Evolutionary conservation across 2,888 invertebrate genomes (phyloP), one percentile per base, ranked within the genome.

Genomic region (Dorcus hopei): DNA sequence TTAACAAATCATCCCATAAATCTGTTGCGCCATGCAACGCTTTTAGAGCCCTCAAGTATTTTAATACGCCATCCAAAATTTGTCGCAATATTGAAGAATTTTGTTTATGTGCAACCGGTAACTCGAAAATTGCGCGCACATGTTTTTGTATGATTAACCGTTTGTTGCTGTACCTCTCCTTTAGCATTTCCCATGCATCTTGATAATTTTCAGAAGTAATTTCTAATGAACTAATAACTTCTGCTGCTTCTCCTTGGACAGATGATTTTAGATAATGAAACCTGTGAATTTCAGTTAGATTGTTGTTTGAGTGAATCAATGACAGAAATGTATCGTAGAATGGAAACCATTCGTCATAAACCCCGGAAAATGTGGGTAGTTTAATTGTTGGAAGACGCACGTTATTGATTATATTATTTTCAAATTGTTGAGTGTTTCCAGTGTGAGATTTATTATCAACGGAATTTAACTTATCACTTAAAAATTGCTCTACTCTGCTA

Each of bases 81-180:
- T 53, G 41, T 42, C 58, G 49, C 0, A 61, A 38, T 9, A 47
- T 16, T 2, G 3, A n/a, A 14, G 49, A 45, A 14, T 52, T 33
- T 45, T 54, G 55, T 14, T 26, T 48, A n/a, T 38, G 39, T 9
- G 52, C 38, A 8, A 5, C 3, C n/a, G 52, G 49, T 11, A 55
- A 8, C 2, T 54, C 38, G 9, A 66, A 66, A 38, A 68, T 53
- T 8, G 66, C 59, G 16, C 60, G 61, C 9, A 69, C 53, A 49
- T 67, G 67, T 45, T 58, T 63, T 48, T 66, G 50, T 38, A 67
- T 55, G 9, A 69, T 60, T 5, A 65, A 33, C 3, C 39, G 49
- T 56, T 62, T 61, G 49, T 67, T 67, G 48, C 65, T 57, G 55
- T 49, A 68, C 7, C 66, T 51, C 8, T 67, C 58, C 19, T 26